Evolutionary conservation across 2,113 vertebrate species (phyloP).

Genomic region (Rafetus swinhoei): DNA sequence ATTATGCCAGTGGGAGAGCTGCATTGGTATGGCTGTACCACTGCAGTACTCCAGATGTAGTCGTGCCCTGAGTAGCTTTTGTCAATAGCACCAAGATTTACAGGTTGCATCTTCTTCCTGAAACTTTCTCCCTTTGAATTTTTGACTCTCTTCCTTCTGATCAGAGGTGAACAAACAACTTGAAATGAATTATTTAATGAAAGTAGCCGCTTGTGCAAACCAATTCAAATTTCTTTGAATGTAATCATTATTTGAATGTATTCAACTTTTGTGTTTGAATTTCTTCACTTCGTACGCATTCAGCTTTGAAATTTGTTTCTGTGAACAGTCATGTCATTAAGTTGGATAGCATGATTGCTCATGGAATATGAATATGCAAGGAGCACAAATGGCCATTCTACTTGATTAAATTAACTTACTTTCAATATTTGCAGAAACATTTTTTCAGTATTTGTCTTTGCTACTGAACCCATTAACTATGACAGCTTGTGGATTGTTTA

Average conservation of each 20-base stretch:
- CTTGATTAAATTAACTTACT: background rate
- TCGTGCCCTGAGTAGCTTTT: background rate
- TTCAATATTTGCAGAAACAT: background rate
- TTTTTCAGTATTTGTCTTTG: background rate
- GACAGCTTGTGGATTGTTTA: background rate
- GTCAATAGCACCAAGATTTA: background rate
- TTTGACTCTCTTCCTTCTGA: background rate
- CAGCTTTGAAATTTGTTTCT: background rate
- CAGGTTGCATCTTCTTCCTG: background rate
- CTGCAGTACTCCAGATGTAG: too few species aligned
- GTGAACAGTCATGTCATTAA: background rate
- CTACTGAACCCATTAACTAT: background rate
- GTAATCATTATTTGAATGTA: background rate
- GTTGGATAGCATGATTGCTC: background rate
- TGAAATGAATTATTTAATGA: background rate
- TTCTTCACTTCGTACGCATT: accelerated
- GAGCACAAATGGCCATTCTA: accelerated
- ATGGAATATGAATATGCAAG: background rate
- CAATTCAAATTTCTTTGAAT: background rate
- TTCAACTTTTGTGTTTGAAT: background rate
- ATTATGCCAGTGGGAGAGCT: too few species aligned
- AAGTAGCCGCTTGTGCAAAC: background rate
- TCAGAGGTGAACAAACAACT: background rate
- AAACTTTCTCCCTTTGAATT: background rate
- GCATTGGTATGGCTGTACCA: too few species aligned